Evolutionary conservation across 1,140 invertebrate species (phyloP).

Genomic region (Sinella curviseta): DNA sequence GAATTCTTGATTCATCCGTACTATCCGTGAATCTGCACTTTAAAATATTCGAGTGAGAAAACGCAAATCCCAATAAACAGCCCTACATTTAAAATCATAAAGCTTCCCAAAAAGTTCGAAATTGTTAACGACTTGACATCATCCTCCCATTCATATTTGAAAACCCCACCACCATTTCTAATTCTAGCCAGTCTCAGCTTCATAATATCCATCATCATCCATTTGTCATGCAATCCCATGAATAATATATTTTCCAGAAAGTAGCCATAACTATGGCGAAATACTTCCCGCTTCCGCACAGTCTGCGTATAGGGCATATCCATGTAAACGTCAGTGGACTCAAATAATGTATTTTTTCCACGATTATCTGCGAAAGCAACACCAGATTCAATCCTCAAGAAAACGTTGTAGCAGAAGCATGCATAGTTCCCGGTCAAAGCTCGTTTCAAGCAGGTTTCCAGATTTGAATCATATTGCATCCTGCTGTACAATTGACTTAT

Average conservation of each 20-base stretch:
- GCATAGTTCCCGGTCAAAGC: not conserved
- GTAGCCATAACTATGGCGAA: not conserved
- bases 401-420: not conserved
- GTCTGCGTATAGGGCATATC: not conserved
- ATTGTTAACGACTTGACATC: too few relatives aligned
- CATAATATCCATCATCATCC: too few relatives aligned
- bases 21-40: too few relatives aligned
- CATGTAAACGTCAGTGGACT: not conserved
- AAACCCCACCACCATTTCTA: too few relatives aligned
- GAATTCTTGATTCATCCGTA: too few relatives aligned
- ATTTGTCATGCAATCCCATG: not conserved
- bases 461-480: not conserved
- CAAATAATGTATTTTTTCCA: not conserved
- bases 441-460: not conserved
- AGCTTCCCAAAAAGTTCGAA: too few relatives aligned
- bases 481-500: not conserved
- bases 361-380: not conserved
- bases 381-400: not conserved
- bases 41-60: too few relatives aligned
- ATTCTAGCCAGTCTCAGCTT: too few relatives aligned
- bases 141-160: too few relatives aligned
- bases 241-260: not conserved
- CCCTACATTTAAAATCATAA: too few relatives aligned
- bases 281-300: too few relatives aligned
- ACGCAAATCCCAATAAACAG: too few relatives aligned